These are phyloP conservation scores for Acrobasis suavella DNA, from an alignment of 2,888 invertebrate genomes.

Conservation along the genomic window DNA sequence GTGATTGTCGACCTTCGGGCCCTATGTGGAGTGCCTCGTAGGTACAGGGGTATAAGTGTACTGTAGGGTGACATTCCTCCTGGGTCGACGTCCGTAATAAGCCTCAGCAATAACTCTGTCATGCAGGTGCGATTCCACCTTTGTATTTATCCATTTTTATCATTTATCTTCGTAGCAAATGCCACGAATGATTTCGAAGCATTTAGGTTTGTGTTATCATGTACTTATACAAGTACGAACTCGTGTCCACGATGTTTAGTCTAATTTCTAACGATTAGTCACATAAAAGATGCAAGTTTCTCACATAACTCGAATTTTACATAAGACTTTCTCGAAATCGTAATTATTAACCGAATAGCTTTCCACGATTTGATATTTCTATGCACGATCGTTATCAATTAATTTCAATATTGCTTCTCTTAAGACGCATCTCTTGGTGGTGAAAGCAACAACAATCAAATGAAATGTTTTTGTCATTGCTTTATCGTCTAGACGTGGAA, in stretches of 20 bases:
- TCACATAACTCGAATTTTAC: constrained; percentile 10
- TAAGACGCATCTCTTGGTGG: not conserved
- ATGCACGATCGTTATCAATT: constrained; percentile 17
- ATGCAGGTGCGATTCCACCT: constrained; percentile 19
- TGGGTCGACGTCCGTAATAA: constrained; percentile 27
- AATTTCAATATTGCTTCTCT: constrained; percentile 15
- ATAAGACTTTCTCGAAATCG: constrained; percentile 17
- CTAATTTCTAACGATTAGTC: not conserved
- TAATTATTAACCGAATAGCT: constrained; percentile 13
- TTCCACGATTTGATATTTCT: constrained; percentile 15
- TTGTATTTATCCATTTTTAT: constrained; percentile 13
- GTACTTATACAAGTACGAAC: too few relatives aligned
- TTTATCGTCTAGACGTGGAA: constrained; percentile 66
- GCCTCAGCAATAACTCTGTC: constrained; percentile 9
- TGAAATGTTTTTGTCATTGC: constrained; percentile 27
- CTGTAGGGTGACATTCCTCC: constrained; percentile 32
- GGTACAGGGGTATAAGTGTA: constrained; percentile 23
- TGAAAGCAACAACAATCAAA: constrained; percentile 16
- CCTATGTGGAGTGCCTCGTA: constrained; percentile 34
- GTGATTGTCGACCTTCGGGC: constrained; percentile 48
- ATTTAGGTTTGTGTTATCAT: not conserved
- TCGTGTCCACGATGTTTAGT: not conserved
- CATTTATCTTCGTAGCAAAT: not conserved
- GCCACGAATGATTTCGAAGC: not conserved
- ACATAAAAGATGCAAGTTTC: not conserved